Conservation (phyloP, 2,113 vertebrate genomes). For the Heterochromis multidens region DNA sequence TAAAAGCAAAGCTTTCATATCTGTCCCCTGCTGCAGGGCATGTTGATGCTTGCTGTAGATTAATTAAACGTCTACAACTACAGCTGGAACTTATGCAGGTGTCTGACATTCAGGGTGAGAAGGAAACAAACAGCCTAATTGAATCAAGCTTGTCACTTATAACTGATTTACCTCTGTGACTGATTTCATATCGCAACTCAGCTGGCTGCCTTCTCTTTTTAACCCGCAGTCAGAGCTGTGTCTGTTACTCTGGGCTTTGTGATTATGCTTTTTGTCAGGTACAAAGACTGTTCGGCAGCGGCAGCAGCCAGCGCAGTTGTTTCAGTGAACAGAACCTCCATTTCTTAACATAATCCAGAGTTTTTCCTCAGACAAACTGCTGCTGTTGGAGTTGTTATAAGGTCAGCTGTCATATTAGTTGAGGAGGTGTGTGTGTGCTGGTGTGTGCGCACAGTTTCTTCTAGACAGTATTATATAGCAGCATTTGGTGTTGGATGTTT, state of each 20-base stretch:
- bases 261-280: neutral
- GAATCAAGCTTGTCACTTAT: conserved; percentile 1
- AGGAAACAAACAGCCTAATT: conserved; percentile 27
- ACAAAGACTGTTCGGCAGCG: neutral
- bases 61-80: conserved; percentile 37
- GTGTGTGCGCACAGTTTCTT: neutral
- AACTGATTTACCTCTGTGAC: neutral
- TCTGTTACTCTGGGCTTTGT: neutral
- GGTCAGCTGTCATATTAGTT: conserved; percentile 42
- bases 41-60: neutral
- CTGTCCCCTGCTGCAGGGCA: neutral
- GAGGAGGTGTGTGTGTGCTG: neutral
- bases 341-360: neutral
- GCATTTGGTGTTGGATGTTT: neutral
- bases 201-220: neutral
- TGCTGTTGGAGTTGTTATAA: neutral
- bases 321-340: conserved; percentile 6
- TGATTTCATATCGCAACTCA: neutral
- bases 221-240: neutral
- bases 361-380: neutral
- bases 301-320: neutral
- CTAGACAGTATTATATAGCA: neutral
- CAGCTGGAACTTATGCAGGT: neutral
- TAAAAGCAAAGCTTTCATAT: neutral
- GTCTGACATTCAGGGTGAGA: conserved; percentile 4